These are phyloP conservation scores for Rhadinocentrus ornatus DNA, from an alignment of 2,797 vertebrate genomes.

Conservation along the genomic window DNA sequence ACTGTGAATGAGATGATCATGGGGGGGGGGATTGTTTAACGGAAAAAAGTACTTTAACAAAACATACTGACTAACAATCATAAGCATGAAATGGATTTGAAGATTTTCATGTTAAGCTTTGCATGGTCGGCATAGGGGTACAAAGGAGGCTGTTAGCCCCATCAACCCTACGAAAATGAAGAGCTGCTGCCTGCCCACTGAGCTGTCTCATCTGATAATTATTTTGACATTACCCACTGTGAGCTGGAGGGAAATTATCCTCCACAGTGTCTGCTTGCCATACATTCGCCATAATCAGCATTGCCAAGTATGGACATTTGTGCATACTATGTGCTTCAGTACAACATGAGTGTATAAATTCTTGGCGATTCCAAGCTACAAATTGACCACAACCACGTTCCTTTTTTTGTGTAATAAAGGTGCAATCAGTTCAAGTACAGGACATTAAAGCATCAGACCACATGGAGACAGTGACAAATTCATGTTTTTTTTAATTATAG, in stretches of 20 bases:
- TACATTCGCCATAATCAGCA: conserved; percentile 74
- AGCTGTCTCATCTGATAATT: conserved; percentile 82
- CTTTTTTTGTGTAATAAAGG: neutral
- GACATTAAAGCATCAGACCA: neutral
- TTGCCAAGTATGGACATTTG: conserved; percentile 41
- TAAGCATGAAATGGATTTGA: conserved; percentile 20
- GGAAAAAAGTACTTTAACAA: neutral
- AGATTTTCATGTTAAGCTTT: conserved; percentile 20
- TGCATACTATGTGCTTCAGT: neutral
- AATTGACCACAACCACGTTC: conserved; percentile 6
- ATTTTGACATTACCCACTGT: conserved; percentile 79
- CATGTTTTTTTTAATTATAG: neutral
- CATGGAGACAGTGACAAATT: neutral
- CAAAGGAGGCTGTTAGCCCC: conserved; percentile 53
- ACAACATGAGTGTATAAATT: conserved; percentile 6
- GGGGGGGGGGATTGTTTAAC: too few species aligned
- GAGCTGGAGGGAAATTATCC: conserved; percentile 75
- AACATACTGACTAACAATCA: neutral
- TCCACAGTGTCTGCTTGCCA: conserved; percentile 68
- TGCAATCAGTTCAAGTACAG: conserved; percentile 3
- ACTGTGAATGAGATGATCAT: neutral
- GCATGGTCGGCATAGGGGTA: conserved; percentile 1
- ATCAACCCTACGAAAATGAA: conserved; percentile 64
- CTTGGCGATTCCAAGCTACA: conserved; percentile 5
- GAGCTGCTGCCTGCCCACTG: conserved; percentile 78